phyloP scores from a whole-genome alignment of 2,113 vertebrate species.

The Oxyruncus cristatus region DNA sequence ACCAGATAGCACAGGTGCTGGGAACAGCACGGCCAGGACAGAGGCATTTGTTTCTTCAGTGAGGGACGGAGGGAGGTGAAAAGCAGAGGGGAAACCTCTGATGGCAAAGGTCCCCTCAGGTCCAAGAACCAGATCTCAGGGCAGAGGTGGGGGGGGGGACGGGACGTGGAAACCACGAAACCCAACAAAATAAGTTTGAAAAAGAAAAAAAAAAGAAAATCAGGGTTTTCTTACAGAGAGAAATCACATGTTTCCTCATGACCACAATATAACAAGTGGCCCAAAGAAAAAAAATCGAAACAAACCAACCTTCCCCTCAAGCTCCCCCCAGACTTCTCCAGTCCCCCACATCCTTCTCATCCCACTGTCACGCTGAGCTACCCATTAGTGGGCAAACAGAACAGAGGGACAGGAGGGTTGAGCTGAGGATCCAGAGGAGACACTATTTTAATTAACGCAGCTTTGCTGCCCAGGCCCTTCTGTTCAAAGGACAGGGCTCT shows the following conservation, averaged over 20 bases:
- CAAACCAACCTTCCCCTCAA: not conserved
- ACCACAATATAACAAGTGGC: not conserved
- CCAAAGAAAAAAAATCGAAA: not conserved
- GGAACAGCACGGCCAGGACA: not conserved
- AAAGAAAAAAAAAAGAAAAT: not conserved
- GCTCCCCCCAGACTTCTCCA: not conserved
- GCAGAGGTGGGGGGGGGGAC: not conserved
- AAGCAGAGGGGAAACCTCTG: not conserved
- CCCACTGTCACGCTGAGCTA: accelerated
- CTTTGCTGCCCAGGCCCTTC: not conserved
- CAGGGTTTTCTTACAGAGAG: not conserved
- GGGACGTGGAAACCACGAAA: not conserved
- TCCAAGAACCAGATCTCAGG: not conserved
- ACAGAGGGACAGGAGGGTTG: not conserved
- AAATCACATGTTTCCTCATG: not conserved
- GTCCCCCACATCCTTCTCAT: not conserved
- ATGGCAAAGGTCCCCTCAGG: not conserved
- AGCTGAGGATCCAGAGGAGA: not conserved
- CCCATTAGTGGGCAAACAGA: not conserved
- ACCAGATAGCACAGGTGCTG: not conserved
- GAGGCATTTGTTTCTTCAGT: not conserved
- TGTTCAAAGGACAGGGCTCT: not conserved
- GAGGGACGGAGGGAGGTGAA: not conserved
- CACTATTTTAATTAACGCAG: not conserved
- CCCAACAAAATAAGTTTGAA: no score